A percentile compares a stretch with the other conserved stretches of the same genome.
Conservation (phyloP, 2,888 invertebrate genomes). For the Tetragnatha montana region DNA sequence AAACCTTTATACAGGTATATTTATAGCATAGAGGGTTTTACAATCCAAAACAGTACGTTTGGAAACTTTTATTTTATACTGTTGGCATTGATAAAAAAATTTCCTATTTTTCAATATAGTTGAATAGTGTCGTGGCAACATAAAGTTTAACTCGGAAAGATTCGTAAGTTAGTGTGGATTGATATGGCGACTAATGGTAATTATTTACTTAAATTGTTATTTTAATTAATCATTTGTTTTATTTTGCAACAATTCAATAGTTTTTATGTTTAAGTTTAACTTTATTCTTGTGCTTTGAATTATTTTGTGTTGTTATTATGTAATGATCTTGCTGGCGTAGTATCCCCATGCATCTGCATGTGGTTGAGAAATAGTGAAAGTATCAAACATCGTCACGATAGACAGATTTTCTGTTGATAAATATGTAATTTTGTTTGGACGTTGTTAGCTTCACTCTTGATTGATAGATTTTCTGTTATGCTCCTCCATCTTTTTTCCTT, state of each 20-base stretch:
- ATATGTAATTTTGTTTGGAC: neutral
- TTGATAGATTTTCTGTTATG: too few species aligned
- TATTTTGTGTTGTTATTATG: neutral
- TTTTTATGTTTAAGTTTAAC: neutral
- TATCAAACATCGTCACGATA: neutral
- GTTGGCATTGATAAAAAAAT: neutral
- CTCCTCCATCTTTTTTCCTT: too few species aligned
- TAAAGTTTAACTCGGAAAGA: conserved; percentile 13
- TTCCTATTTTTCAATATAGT: neutral
- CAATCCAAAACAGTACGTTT: too few species aligned
- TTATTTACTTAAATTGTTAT: conserved; percentile 20
- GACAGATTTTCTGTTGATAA: neutral
- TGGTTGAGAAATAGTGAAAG: neutral
- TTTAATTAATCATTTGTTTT: conserved; percentile 21
- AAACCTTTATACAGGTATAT: too few species aligned
- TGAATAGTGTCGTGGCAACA: conserved; percentile 48
- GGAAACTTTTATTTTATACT: neutral
- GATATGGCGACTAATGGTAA: conserved; percentile 63
- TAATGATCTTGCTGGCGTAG: neutral
- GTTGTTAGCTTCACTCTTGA: neutral
- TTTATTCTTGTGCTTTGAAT: neutral
- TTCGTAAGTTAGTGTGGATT: neutral
- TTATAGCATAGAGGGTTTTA: too few species aligned
- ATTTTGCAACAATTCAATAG: neutral
- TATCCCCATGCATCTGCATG: neutral